These are phyloP conservation scores for Lacerta agilis DNA, from an alignment of 2,797 vertebrate genomes.

Conservation along the genomic window DNA sequence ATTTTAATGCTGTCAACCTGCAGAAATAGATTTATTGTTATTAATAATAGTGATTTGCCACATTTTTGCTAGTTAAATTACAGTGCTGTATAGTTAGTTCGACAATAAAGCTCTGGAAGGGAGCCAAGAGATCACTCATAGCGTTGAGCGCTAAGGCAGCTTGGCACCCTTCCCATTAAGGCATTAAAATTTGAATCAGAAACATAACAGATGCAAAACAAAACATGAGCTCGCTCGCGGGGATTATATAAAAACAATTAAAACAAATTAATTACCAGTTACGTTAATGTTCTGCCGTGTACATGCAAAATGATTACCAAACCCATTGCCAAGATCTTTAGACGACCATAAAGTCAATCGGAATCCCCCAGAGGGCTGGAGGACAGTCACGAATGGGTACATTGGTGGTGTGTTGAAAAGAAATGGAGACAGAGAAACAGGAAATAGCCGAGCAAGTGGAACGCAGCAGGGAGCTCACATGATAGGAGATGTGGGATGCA, in stretches of 20 bases:
- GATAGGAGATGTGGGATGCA: background rate
- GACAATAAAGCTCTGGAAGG: slow-evolving; percentile 76
- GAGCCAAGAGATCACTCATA: slow-evolving; percentile 72
- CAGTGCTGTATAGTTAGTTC: slow-evolving; percentile 80
- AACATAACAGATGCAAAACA: slow-evolving; percentile 79
- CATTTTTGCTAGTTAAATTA: slow-evolving; percentile 81
- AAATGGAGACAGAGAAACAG: background rate
- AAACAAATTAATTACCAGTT: slow-evolving; percentile 79
- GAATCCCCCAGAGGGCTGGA: slow-evolving; percentile 50
- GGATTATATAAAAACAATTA: slow-evolving; percentile 80
- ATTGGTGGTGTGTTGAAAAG: background rate
- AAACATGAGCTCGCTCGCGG: slow-evolving; percentile 75
- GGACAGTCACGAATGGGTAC: slow-evolving; percentile 41
- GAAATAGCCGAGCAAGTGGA: background rate
- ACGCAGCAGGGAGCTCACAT: background rate
- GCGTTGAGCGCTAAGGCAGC: slow-evolving; percentile 66
- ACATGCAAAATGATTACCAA: slow-evolving; percentile 70
- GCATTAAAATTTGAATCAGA: slow-evolving; percentile 78
- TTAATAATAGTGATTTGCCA: slow-evolving; percentile 82
- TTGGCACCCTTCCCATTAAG: slow-evolving; percentile 74
- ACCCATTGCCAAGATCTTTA: slow-evolving; percentile 66
- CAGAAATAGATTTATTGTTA: slow-evolving; percentile 82
- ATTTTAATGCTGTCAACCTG: slow-evolving; percentile 81
- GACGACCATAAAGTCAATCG: slow-evolving; percentile 65
- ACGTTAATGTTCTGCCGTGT: slow-evolving; percentile 65